A percentile compares a stretch with the other conserved stretches of the same genome.
phyloP scores from a whole-genome alignment of 2,113 vertebrate genomes.

The Leptobrachium ailaonicum region DNA sequence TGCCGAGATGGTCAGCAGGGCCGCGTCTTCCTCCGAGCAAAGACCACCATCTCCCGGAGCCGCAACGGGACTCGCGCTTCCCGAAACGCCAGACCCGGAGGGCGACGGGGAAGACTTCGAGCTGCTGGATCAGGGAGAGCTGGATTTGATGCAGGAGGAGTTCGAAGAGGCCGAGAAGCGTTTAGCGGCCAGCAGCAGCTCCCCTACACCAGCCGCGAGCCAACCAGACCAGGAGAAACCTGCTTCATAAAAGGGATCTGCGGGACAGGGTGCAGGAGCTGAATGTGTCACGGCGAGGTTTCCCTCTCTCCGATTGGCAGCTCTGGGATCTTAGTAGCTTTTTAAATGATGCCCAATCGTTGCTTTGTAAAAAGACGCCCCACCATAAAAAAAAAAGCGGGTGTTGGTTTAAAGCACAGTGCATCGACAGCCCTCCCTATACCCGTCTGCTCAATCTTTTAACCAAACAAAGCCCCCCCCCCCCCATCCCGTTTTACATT shows the following conservation, averaged over 20 bases:
- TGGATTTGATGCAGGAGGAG: slow-evolving; percentile 86
- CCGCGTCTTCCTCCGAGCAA: slow-evolving; percentile 76
- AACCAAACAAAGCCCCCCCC: background rate
- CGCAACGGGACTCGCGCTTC: slow-evolving; percentile 63
- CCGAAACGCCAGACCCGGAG: slow-evolving; percentile 57
- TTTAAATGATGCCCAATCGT: background rate
- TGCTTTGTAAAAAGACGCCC: background rate
- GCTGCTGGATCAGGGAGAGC: slow-evolving; percentile 97
- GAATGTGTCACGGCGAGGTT: background rate
- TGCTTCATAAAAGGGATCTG: slow-evolving; percentile 15
- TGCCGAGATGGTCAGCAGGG: slow-evolving; percentile 83
- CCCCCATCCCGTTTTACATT: background rate
- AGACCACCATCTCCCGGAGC: slow-evolving; percentile 67
- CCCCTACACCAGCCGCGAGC: background rate
- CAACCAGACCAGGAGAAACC: slow-evolving; percentile 51
- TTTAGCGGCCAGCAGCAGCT: slow-evolving; percentile 51
- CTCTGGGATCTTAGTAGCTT: background rate
- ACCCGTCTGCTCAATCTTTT: background rate
- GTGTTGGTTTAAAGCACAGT: slow-evolving; percentile 22
- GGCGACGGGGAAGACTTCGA: slow-evolving; percentile 93
- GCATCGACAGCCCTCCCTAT: background rate
- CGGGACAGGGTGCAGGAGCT: background rate
- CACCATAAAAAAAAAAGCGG: background rate
- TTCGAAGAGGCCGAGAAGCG: slow-evolving; percentile 65
- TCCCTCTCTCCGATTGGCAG: background rate